A percentile compares a stretch with the other conserved stretches of the same genome.
These are phyloP conservation scores for Pelosia muscerda DNA, from an alignment of 2,888 invertebrate species.

Conservation along the genomic window DNA sequence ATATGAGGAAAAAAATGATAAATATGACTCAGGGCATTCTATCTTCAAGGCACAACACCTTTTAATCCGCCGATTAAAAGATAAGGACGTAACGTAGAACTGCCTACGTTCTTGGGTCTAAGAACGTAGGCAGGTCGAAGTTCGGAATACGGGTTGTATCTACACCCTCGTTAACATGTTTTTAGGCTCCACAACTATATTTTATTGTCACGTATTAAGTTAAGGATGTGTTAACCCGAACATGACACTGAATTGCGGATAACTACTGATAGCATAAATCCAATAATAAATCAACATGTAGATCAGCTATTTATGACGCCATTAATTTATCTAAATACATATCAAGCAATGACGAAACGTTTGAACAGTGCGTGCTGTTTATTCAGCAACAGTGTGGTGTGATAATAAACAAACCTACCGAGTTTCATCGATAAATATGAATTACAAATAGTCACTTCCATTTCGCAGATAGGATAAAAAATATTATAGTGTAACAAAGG, in stretches of 20 bases:
- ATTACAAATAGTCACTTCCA: conserved; percentile 25
- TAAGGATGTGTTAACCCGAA: neutral
- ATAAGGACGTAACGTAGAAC: too few relatives aligned
- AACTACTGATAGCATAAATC: conserved; percentile 40
- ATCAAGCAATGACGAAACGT: conserved; percentile 34
- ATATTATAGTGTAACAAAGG: neutral
- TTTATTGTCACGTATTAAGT: neutral
- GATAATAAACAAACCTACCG: conserved; percentile 31
- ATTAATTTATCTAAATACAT: conserved; percentile 43
- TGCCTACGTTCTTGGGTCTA: neutral
- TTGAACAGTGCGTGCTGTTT: conserved; percentile 37
- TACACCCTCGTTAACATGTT: too few relatives aligned
- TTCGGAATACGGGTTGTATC: neutral
- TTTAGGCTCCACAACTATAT: neutral
- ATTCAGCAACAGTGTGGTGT: conserved; percentile 31
- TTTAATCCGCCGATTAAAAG: too few relatives aligned
- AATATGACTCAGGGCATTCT: neutral
- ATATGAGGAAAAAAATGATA: neutral
- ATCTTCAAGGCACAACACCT: too few relatives aligned
- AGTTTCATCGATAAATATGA: conserved; percentile 7
- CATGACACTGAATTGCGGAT: conserved; percentile 14
- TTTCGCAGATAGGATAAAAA: conserved; percentile 2
- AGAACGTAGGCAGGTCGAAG: neutral
- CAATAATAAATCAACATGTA: conserved; percentile 51
- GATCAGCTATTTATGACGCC: conserved; percentile 49